Base-by-base conservation (phyloP, 1,140 invertebrate genomes). In the Vanessa atalanta region DNA sequence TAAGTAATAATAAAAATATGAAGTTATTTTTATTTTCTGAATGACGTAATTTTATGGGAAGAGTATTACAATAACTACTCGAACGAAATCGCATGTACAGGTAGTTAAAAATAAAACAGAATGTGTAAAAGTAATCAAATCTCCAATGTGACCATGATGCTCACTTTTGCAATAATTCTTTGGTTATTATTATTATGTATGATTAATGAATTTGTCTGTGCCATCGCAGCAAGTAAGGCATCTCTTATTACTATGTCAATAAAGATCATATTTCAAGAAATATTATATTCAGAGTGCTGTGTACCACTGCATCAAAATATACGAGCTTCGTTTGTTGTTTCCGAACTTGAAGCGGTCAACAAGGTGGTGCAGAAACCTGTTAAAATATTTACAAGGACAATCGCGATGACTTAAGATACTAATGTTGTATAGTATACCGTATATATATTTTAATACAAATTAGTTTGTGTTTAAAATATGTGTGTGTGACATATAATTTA, bases 321-420 rank as follows among this genome's bases (percentile, higher is more conserved):
- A 68, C 47, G 53, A 75, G 71, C 70, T 77, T 77, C 61, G 70
- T 69, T 64, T 71, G 75, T 75, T 57, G 61, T 73, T 50, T 75
- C 68, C 61, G 69, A 78, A 73, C 70, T 73, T 65, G 55, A 66
- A 71, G 50, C 67, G 61, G 73, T 66, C 69, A 64, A 37, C 70
- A 60, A 73, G 72, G 76, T 83, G 70, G 75, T 76, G 70, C 74
- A 78, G 50, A 82, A 86, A 86, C 83, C 79, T 82, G 84, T 87
- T 86, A 76, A 78, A 84, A 80, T 79, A 72, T 69, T 71, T 70
- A 53, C 83, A 86, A 86, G 85, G 83, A 83, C 85, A 77, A 66
- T 72, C 53, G 72, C 69, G 68, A 79, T 73, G 78, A 79, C 70
- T 80, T 73, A 71, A 51, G 64, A 75, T 57, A 72, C 60, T 72